Evolutionary conservation across 2,113 vertebrate genomes (phyloP).

Genomic region (Larimichthys crocea): DNA sequence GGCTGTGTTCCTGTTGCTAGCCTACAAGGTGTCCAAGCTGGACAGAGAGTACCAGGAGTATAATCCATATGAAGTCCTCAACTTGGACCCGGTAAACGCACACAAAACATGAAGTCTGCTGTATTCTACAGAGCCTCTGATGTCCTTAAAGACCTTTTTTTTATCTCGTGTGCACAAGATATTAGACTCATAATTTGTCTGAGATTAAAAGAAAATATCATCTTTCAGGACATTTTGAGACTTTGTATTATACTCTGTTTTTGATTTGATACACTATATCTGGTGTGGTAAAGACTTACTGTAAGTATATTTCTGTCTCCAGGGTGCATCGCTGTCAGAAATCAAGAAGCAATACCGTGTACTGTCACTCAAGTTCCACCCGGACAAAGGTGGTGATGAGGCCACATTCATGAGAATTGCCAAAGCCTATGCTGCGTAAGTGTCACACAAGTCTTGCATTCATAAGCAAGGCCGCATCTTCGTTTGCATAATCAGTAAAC

Average conservation of each 20-base stretch:
- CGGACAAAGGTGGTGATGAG: constrained; percentile 98
- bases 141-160: background rate
- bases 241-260: background rate
- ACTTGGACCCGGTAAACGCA: constrained; percentile 91
- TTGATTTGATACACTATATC: background rate
- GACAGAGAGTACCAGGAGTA: constrained; percentile 99
- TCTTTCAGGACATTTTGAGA: background rate
- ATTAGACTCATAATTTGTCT: background rate
- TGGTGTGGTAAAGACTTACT: background rate
- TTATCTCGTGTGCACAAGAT: background rate
- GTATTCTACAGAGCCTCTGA: background rate
- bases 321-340: constrained; percentile 92
- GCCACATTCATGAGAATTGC: constrained; percentile 97
- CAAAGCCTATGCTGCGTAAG: constrained; percentile 98
- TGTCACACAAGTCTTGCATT: constrained; percentile 11
- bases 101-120: background rate
- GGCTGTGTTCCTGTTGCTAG: constrained; percentile 96
- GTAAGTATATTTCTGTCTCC: constrained; percentile 54
- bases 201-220: constrained; percentile 6
- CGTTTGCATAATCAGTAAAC: background rate
- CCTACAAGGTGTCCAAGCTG: constrained; percentile 98
- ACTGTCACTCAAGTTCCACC: constrained; percentile 93
- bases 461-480: background rate
- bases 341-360: constrained; percentile 97
- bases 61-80: constrained; percentile 97